Evolutionary conservation across 2,888 invertebrate species (phyloP).

Genomic region (Phytoseiulus persimilis): DNA sequence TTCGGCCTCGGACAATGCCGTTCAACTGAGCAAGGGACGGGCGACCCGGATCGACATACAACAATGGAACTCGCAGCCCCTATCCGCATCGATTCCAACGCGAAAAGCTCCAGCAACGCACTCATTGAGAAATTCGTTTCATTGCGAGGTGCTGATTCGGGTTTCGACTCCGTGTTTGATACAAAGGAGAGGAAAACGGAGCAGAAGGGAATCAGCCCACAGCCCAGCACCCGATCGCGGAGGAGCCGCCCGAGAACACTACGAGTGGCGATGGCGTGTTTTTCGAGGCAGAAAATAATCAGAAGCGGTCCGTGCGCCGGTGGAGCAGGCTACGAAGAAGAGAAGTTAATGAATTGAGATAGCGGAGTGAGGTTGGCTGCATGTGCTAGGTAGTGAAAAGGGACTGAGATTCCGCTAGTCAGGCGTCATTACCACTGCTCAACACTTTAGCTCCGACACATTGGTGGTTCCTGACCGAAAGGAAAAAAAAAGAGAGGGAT

Average conservation of each 20-base stretch:
- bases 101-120: background rate
- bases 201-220: background rate
- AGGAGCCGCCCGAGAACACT: background rate
- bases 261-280: conserved; percentile 36
- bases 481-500: background rate
- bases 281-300: conserved; percentile 37
- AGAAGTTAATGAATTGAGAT: conserved; percentile 30
- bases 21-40: background rate
- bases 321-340: background rate
- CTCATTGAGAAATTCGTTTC: background rate
- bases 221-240: background rate
- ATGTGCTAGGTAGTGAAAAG: background rate
- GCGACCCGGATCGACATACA: background rate
- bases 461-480: background rate
- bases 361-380: background rate
- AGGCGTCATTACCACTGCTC: background rate
- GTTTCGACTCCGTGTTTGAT: background rate
- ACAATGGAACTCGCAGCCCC: background rate
- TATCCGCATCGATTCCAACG: background rate
- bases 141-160: background rate
- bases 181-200: background rate
- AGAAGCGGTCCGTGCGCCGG: background rate
- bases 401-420: background rate
- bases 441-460: background rate
- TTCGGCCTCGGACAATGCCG: background rate